Percentiles rank a stretch among this genome's conserved stretches.
Evolutionary conservation across 1,140 invertebrate genomes (phyloP).

Genomic region (Drosophila fuyamai): DNA sequence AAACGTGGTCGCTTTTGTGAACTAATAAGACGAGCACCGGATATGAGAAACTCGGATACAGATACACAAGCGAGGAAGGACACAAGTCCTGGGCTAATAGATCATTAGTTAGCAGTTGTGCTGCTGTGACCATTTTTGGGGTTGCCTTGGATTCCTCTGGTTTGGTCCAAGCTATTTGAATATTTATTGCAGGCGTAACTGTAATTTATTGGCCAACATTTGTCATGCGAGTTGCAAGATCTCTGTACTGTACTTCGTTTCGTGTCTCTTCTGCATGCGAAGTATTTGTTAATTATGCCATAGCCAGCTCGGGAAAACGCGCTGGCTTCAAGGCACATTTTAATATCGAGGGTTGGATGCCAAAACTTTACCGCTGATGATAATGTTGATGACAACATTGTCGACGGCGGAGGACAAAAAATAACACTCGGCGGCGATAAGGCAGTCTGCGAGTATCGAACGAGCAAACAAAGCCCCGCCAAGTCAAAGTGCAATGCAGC

Average conservation of each 20-base stretch:
- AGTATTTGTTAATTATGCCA: constrained; percentile 43
- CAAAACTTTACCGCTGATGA: constrained; percentile 57
- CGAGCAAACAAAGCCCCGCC: constrained; percentile 61
- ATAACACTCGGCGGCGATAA: constrained; percentile 49
- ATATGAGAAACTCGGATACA: constrained; percentile 46
- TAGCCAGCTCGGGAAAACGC: background rate
- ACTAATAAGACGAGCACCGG: constrained; percentile 74
- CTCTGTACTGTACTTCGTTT: constrained; percentile 5
- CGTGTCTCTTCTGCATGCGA: constrained; percentile 9
- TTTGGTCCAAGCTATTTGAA: constrained; percentile 64
- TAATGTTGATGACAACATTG: constrained; percentile 76
- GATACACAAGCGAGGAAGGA: constrained; percentile 20
- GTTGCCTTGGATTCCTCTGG: constrained; percentile 13
- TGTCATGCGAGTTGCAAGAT: constrained; percentile 55
- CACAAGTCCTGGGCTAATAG: constrained; percentile 64
- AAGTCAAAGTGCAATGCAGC: constrained; percentile 77
- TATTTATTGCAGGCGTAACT: constrained; percentile 81
- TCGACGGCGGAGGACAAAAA: constrained; percentile 37
- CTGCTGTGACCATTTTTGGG: constrained; percentile 55
- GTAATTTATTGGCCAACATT: constrained; percentile 75
- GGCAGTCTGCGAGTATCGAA: constrained; percentile 50
- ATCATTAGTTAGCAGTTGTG: constrained; percentile 78
- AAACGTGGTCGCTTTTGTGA: constrained; percentile 69
- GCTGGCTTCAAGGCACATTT: constrained; percentile 41
- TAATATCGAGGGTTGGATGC: constrained; percentile 15